Base-by-base conservation (phyloP, 1,140 invertebrate species). In the Myzus persicae region DNA sequence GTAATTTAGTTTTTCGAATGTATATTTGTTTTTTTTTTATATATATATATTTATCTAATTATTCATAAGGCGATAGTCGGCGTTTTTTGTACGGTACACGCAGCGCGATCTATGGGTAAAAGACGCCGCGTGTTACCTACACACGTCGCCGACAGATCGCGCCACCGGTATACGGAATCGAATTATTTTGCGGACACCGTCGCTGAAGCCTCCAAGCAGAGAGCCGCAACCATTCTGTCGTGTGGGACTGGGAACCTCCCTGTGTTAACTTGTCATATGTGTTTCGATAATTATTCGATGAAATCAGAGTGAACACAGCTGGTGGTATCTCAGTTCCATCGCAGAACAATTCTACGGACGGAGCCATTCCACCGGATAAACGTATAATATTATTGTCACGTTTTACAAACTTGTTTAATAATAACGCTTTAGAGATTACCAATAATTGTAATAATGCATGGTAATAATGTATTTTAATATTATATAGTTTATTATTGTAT, bases 321-420 rank as follows among this genome's bases (percentile, higher is more conserved):
- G 98, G 98, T 98, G 98, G 98, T 98, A 98, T 98, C 98, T 98
- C 98, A 98, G 97, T 98, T 95, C 95, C 95, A 93, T 93, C 94
- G 93, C 91, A 94, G 87, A 93, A 91, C 89, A 93, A 94, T 93
- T 93, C 89, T 84, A 91, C 76, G 42, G 48, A 84, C 46, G 44
- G 48, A n/a, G 76, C 26, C 40, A 26, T 24, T 14, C 84, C 84
- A 26, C 38, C 20, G 59, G 38, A 42, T 31, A 84, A 11, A 40
- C 31, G 59, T 31, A 54, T 48, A 22, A 24, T 51, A 51, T 51
- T 22, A 5, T 22, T 36, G 54, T 76, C 18, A n/a, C 59, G 59
- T n/a, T n/a, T 18, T 67, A n/a, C 31, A 18, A 59, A 67, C 18
- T 7, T 18, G 31, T n/a, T 11, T 67, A n/a, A 76, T n/a, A 31